phyloP scores from a whole-genome alignment of 37 sponge, comb jelly and placozoan species.

The Tethya wilhelma region DNA sequence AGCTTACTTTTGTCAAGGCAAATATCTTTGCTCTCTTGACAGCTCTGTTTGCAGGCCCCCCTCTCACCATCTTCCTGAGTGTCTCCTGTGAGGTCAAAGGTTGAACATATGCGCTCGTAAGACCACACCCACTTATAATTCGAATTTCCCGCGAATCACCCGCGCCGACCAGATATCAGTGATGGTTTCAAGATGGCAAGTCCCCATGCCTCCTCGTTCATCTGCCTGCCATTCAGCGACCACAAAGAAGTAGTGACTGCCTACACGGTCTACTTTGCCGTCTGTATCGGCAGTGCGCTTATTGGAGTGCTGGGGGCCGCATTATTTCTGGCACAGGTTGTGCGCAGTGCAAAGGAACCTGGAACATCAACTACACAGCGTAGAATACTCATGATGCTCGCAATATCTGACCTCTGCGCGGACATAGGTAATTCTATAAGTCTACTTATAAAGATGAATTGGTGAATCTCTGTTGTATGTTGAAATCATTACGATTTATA shows the following conservation, averaged over 20 bases:
- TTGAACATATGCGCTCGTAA: not conserved
- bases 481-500: too few species aligned
- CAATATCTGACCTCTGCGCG: slow-evolving; percentile 48
- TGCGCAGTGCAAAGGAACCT: not conserved
- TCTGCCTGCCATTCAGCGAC: slow-evolving; percentile 47
- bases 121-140: not conserved
- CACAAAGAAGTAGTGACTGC: slow-evolving; percentile 30
- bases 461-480: too few species aligned
- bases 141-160: not conserved
- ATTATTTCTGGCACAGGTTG: slow-evolving; percentile 42
- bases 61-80: slow-evolving; percentile 68
- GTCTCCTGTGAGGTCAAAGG: slow-evolving; percentile 22
- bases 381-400: slow-evolving; percentile 49
- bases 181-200: slow-evolving; percentile 42
- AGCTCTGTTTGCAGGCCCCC: slow-evolving; percentile 67
- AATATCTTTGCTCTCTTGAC: slow-evolving; percentile 82
- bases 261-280: slow-evolving; percentile 43
- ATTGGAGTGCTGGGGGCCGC: slow-evolving; percentile 43
- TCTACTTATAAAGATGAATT: too few species aligned
- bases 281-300: slow-evolving; percentile 43
- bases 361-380: slow-evolving; percentile 26
- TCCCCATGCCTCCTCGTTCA: slow-evolving; percentile 63
- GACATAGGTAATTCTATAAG: slow-evolving; percentile 54
- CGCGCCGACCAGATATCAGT: not conserved
- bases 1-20: slow-evolving; percentile 82